Base-by-base conservation (phyloP, 1,140 invertebrate species). In the Drosophila sproati region DNA sequence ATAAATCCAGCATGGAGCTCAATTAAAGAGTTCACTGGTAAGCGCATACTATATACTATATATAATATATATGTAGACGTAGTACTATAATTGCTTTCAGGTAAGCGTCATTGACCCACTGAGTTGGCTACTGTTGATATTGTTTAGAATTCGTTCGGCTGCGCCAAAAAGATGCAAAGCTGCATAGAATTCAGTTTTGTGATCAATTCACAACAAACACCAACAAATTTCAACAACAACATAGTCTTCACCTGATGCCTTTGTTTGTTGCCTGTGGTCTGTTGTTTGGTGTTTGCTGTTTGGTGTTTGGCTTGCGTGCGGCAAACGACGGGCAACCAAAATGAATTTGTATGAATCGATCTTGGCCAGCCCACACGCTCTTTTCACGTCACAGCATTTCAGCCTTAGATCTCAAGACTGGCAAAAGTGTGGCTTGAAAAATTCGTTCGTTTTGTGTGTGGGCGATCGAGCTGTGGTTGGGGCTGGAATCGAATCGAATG, bases 341-440 rank as follows among this genome's bases (percentile, higher is more conserved):
- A 59, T 67, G 43, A 50, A 67, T 68, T 68, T 64, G 43, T 55
- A 55, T 35, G 64, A 56, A 73, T 73, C 71, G 64, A 69, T 70
- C 57, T 70, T 70, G 57, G 59, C 57, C 57, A 69, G 43, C 72
- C 72, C 66, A 74, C 72, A 69, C 66, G 71, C 56, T 57, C 57
- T 61, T 70, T 74, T 43, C 57, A 68, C 64, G 64, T 60, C 64
- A 47, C 59, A 45, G 62, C 45, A 37, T 66, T 52, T 28, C 20
- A 20, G 20, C 1, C 20, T 20, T 20, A 20, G 20, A 20, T 20
- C 20, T 20, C 20, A 20, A 20, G 20, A 20, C 20, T 59, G 41
- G 55, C 64, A 69, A 69, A 74, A 74, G 66, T 74, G 72, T 74
- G 72, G 72, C 72, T 69, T n/a, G 7, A 57, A 62, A 56, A 60